Conservation (phyloP, 1,140 invertebrate species). For the Littorina saxatilis region DNA sequence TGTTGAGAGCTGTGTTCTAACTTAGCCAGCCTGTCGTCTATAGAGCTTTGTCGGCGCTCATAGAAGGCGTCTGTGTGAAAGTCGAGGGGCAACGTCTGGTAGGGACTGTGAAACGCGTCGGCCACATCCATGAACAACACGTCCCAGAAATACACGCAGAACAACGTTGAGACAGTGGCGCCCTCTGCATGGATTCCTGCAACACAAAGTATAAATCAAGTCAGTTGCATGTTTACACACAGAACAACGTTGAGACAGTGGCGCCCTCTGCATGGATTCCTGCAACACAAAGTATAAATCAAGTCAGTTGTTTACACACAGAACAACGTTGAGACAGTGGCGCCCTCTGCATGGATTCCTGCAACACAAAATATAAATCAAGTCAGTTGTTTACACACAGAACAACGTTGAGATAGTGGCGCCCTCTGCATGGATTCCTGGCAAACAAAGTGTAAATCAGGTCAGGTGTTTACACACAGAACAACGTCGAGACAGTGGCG, state of each 20-base stretch:
- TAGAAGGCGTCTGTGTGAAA: constrained; percentile 82
- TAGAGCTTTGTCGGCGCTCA: constrained; percentile 77
- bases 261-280: no score
- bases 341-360: no score
- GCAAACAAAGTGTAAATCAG: no score
- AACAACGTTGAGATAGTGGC: no score
- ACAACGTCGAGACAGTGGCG: constrained; percentile 80
- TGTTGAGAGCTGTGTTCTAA: constrained; percentile 68
- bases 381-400: no score
- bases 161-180: constrained; percentile 80
- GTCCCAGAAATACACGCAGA: constrained; percentile 86
- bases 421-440: no score
- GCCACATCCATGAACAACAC: constrained; percentile 82
- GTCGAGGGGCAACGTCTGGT: constrained; percentile 84
- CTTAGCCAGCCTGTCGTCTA: constrained; percentile 78
- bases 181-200: constrained; percentile 85
- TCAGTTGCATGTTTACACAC: background rate
- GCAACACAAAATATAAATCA: no score
- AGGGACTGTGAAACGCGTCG: constrained; percentile 82
- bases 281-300: no score
- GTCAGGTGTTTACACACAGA: no score
- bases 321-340: no score
- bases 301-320: no score
- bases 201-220: background rate
- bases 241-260: no score